phyloP scores from a whole-genome alignment of 2,888 invertebrate species.

The Drosophila anceps region DNA sequence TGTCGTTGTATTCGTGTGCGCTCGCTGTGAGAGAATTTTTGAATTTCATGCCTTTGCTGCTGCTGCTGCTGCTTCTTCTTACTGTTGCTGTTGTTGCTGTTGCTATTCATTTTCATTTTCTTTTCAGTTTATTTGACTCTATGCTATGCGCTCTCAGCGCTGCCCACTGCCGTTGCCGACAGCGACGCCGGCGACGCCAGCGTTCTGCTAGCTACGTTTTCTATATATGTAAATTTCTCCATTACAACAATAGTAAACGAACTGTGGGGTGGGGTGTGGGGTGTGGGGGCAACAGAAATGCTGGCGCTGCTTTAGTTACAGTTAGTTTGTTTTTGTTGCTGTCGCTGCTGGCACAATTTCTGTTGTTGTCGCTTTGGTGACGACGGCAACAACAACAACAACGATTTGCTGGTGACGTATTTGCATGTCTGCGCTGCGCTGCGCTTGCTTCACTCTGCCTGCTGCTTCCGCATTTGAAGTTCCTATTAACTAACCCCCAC shows the following conservation, averaged over 20 bases:
- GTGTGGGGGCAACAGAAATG: constrained; percentile 32
- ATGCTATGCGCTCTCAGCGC: constrained; percentile 44
- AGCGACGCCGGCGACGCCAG: constrained; percentile 44
- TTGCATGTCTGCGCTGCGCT: constrained; percentile 64
- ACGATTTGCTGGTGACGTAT: constrained; percentile 71
- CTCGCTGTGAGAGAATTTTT: constrained; percentile 69
- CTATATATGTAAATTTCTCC: constrained; percentile 78
- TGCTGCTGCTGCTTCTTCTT: constrained; percentile 15
- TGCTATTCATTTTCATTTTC: constrained; percentile 80
- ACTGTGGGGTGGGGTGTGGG: too few relatives aligned
- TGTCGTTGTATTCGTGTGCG: constrained; percentile 45
- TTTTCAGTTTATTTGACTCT: constrained; percentile 68
- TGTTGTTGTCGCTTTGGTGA: constrained; percentile 66
- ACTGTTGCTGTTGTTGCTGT: constrained; percentile 26
- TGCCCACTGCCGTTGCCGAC: constrained; percentile 39
- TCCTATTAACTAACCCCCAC: constrained; percentile 53
- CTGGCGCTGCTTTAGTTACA: constrained; percentile 64
- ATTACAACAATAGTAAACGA: constrained; percentile 49
- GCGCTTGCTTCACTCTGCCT: constrained; percentile 5
- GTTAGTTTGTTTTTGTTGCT: constrained; percentile 45
- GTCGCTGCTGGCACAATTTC: constrained; percentile 80
- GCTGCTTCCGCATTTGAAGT: constrained; percentile 75
- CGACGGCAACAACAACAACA: constrained; percentile 50
- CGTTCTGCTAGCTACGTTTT: constrained; percentile 45
- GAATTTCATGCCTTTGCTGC: constrained; percentile 40